Evolutionary conservation across 2,113 vertebrate species (phyloP), one percentile per base, ranked within the genome.

Genomic region (Osmerus mordax): DNA sequence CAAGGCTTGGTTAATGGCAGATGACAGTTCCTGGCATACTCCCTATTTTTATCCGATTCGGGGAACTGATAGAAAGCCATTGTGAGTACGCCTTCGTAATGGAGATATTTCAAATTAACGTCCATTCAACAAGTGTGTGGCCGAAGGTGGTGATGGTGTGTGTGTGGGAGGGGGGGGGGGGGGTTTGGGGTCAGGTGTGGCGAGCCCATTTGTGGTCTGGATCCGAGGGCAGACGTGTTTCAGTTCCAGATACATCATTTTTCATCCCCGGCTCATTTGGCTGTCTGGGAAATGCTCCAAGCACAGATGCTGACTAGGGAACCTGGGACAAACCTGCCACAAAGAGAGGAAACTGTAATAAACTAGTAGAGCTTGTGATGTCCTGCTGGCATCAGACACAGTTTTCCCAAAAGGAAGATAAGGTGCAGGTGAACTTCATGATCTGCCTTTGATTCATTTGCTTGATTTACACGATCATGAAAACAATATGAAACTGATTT

Each of bases 211-310:
- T 77, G 75, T 3, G 53, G 29, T 63, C 67, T 69, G 11, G 67
- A 78, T 78, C 77, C 47, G 41, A 47, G 19, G 51, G 69, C 15
- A 16, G 60, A 55, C 65, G 63, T 70, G 21, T 81, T 62, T 69
- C 62, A 51, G 70, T 64, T 77, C 53, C 75, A 78, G 61, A 76
- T 88, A 65, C 32, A 67, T 70, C 58, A 77, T 66, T 68, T 77
- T 79, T 81, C 53, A 82, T 79, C 74, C 76, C 36, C 70, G 65
- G 62, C 53, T 56, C 81, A 75, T 85, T 76, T 79, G 32, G 66
- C 15, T 64, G 75, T 81, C 82, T 81, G 72, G 75, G 70, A 89
- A 78, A 36, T 29, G 67, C 74, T 82, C 78, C 74, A 87, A 78
- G 72, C 61, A 21, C 47, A 79, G 52, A 70, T 83, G 78, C 75